A percentile compares a stretch with the other conserved stretches of the same genome.
phyloP scores from a whole-genome alignment of 2,888 invertebrate species.

The Acleris holmiana region DNA sequence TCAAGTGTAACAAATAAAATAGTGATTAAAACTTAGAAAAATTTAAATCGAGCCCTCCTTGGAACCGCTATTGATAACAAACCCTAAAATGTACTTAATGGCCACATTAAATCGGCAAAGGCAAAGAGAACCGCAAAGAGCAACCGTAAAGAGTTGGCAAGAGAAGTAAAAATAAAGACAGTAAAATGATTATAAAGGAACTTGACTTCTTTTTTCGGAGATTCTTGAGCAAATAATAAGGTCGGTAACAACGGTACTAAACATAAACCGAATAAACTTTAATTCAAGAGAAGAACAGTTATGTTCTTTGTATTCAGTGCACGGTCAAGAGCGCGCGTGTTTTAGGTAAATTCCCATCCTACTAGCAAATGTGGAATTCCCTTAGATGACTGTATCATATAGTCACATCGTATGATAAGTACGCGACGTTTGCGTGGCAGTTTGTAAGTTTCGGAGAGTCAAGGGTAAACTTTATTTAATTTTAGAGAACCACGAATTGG shows the following conservation, averaged over 20 bases:
- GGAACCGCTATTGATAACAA: conserved; percentile 22
- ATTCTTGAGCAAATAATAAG: too few species aligned
- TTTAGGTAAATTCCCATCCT: conserved; percentile 12
- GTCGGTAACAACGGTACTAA: too few species aligned
- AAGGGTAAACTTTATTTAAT: conserved; percentile 40
- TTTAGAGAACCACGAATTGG: conserved; percentile 38
- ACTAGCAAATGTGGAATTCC: conserved; percentile 7
- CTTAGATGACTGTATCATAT: conserved; percentile 16
- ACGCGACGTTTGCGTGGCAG: background rate
- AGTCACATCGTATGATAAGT: background rate
- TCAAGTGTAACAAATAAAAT: too few species aligned
- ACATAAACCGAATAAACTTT: too few species aligned
- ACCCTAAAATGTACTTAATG: conserved; percentile 26
- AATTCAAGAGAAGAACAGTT: background rate
- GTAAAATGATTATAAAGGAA: background rate
- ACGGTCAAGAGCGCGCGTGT: background rate
- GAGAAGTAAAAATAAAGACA: conserved; percentile 6
- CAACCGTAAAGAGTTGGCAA: conserved; percentile 8
- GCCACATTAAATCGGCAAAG: conserved; percentile 14
- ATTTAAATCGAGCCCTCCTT: background rate
- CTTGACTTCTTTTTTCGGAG: too few species aligned
- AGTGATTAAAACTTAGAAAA: too few species aligned
- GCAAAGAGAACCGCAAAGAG: too few species aligned
- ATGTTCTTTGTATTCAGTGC: conserved; percentile 2
- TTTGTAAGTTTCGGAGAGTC: conserved; percentile 6